Conservation (phyloP, 2,888 invertebrate species). For the Troides aeacus region DNA sequence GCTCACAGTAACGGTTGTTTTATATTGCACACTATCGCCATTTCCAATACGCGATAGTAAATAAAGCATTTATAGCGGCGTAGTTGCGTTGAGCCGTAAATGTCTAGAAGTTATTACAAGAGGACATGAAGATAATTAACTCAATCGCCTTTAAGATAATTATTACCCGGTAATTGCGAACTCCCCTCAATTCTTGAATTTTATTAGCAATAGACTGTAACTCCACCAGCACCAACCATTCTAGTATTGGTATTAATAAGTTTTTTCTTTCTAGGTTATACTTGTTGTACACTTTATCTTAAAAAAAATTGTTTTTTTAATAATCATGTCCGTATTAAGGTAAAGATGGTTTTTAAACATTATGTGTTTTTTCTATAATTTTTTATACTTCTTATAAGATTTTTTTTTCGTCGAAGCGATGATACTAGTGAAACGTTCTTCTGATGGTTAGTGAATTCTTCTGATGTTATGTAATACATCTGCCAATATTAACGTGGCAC, state of each 20-base stretch:
- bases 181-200: constrained; percentile 5
- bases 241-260: neutral
- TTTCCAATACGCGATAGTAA: constrained; percentile 24
- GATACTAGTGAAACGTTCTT: too few relatives aligned
- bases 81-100: constrained; percentile 19
- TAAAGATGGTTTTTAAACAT: too few relatives aligned
- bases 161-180: constrained; percentile 18
- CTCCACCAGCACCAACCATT: constrained; percentile 7
- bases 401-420: too few relatives aligned
- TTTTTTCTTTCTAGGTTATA: neutral
- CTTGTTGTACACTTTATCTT: too few relatives aligned
- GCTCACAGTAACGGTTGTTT: constrained; percentile 26
- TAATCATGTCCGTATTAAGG: too few relatives aligned
- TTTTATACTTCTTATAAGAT: too few relatives aligned
- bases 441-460: too few relatives aligned
- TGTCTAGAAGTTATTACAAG: constrained; percentile 25
- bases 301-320: too few relatives aligned
- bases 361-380: too few relatives aligned
- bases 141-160: constrained; percentile 19
- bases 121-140: constrained; percentile 22
- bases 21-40: constrained; percentile 17
- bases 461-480: too few relatives aligned
- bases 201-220: constrained; percentile 7
- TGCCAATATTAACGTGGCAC: too few relatives aligned
- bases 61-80: constrained; percentile 23